Evolutionary conservation across 2,888 invertebrate genomes (phyloP).

Genomic region (Mythimna vitellina): DNA sequence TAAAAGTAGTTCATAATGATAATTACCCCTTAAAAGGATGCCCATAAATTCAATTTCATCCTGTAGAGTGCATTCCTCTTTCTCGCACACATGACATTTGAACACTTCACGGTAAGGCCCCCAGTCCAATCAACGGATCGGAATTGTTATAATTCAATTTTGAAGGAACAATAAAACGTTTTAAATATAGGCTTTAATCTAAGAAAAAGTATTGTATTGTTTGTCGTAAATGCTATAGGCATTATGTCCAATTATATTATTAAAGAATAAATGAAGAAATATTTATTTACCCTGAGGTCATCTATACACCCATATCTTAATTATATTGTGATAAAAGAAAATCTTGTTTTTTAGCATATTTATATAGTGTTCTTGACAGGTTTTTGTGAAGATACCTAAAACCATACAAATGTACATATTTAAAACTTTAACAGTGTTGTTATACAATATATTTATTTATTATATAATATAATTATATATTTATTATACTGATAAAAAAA

Average conservation of each 20-base stretch:
- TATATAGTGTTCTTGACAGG: slow-evolving; percentile 32
- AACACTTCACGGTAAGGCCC: too few relatives aligned
- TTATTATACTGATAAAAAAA: slow-evolving; percentile 14
- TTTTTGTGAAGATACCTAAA: slow-evolving; percentile 32
- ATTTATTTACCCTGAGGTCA: slow-evolving; percentile 11
- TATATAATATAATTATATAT: slow-evolving; percentile 28
- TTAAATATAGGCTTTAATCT: slow-evolving; percentile 23
- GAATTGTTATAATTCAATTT: slow-evolving; percentile 20
- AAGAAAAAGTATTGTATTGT: slow-evolving; percentile 21
- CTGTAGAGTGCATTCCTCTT: too few relatives aligned
- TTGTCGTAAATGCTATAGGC: slow-evolving; percentile 18
- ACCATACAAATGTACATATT: slow-evolving; percentile 26
- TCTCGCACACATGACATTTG: too few relatives aligned
- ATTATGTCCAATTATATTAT: slow-evolving; percentile 22
- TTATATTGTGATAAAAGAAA: slow-evolving; percentile 20
- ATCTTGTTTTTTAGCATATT: slow-evolving; percentile 24
- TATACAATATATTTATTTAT: slow-evolving; percentile 38
- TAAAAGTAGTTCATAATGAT: too few relatives aligned
- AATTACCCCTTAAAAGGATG: too few relatives aligned
- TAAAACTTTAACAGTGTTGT: slow-evolving; percentile 25
- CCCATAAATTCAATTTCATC: too few relatives aligned
- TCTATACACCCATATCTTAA: not conserved
- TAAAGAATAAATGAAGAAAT: slow-evolving; percentile 1
- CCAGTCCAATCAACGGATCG: not conserved
- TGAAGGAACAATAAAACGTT: slow-evolving; percentile 34